Evolutionary conservation across 2,888 invertebrate genomes (phyloP).

Genomic region (Cybosia mesomella): DNA sequence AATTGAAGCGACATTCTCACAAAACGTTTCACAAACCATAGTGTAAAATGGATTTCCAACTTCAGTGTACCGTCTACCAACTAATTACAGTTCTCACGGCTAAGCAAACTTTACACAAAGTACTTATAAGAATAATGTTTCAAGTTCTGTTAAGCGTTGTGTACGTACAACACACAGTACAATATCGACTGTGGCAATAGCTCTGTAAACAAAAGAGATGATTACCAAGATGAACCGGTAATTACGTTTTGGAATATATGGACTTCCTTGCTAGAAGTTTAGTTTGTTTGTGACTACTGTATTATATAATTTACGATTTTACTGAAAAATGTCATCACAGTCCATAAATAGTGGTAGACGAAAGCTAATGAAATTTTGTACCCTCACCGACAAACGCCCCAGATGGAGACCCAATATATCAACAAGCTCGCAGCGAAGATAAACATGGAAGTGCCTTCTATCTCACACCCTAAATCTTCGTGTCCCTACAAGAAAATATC

Average conservation of each 20-base stretch:
- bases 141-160: conserved; percentile 37
- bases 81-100: conserved; percentile 40
- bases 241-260: conserved; percentile 57
- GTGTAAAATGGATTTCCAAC: conserved; percentile 26
- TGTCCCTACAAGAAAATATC: conserved; percentile 66
- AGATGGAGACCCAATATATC: conserved; percentile 55
- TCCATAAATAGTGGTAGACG: conserved; percentile 28
- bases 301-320: conserved; percentile 24
- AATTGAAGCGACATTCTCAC: neutral
- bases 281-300: conserved; percentile 37
- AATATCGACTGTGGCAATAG: conserved; percentile 66
- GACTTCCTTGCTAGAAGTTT: conserved; percentile 47
- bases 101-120: conserved; percentile 38
- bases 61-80: conserved; percentile 28
- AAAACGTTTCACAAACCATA: conserved; percentile 7
- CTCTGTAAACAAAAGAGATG: conserved; percentile 67
- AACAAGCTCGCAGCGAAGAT: conserved; percentile 55
- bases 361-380: conserved; percentile 41
- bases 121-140: conserved; percentile 37
- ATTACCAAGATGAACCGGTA: conserved; percentile 63
- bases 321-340: conserved; percentile 14
- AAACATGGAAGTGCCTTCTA: conserved; percentile 59
- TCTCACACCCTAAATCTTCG: conserved; percentile 71
- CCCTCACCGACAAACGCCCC: conserved; percentile 25
- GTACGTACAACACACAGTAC: conserved; percentile 49